These are phyloP conservation scores for Neomorphus geoffroyi DNA, from an alignment of 2,797 vertebrate genomes.

Conservation along the genomic window DNA sequence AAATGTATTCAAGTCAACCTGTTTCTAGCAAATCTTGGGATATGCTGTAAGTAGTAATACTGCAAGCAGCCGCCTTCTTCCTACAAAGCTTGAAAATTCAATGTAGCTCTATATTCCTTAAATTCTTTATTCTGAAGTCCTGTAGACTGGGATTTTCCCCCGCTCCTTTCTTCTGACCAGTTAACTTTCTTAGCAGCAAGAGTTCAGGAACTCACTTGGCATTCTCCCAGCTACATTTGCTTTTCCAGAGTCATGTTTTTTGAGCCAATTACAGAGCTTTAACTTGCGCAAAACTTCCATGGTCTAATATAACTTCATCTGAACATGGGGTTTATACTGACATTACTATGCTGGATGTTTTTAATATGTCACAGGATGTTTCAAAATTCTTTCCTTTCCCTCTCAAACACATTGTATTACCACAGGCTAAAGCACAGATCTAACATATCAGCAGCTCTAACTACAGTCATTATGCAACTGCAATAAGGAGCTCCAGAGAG, in stretches of 20 bases:
- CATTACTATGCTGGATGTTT: background rate
- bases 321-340: background rate
- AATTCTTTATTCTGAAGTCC: background rate
- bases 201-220: background rate
- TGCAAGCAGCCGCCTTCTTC: background rate
- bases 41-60: background rate
- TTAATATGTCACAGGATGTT: background rate
- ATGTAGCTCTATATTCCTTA: background rate
- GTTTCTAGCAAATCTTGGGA: background rate
- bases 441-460: background rate
- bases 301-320: background rate
- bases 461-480: background rate
- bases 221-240: background rate
- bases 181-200: background rate
- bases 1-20: background rate
- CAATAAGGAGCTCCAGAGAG: background rate
- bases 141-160: background rate
- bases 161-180: background rate
- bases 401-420: background rate
- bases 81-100: background rate
- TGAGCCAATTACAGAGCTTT: background rate
- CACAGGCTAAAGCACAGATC: background rate
- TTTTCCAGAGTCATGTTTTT: background rate
- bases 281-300: accelerated
- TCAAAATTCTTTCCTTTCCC: background rate